Percentiles rank a stretch among this genome's conserved stretches.
These are phyloP conservation scores for Cheilosia impressa DNA, from an alignment of 2,888 invertebrate species.

Conservation along the genomic window DNA sequence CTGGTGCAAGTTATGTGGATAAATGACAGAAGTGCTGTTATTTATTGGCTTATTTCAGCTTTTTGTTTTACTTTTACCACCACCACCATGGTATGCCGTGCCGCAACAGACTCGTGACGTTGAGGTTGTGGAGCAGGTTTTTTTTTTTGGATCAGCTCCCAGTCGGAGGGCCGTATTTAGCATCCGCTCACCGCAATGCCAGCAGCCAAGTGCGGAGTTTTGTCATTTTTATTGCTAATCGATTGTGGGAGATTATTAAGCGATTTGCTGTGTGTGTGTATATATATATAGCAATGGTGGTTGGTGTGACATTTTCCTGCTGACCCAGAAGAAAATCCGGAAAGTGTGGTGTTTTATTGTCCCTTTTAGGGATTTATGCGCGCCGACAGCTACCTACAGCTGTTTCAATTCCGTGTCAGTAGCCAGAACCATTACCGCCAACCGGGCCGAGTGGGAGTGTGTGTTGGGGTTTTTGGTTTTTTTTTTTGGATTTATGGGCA, in stretches of 20 bases:
- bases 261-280: slow-evolving; percentile 50
- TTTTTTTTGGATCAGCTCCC: slow-evolving; percentile 68
- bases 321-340: slow-evolving; percentile 73
- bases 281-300: background rate
- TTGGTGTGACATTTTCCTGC: slow-evolving; percentile 73
- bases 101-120: background rate
- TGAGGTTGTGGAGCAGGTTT: slow-evolving; percentile 59
- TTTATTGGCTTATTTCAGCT: slow-evolving; percentile 78
- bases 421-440: slow-evolving; percentile 66
- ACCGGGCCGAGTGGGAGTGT: background rate
- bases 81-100: background rate
- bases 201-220: slow-evolving; percentile 73
- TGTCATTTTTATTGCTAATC: slow-evolving; percentile 76
- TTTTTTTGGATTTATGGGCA: slow-evolving; percentile 63
- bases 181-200: slow-evolving; percentile 74
- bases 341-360: slow-evolving; percentile 73
- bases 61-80: slow-evolving; percentile 58
- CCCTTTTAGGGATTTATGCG: slow-evolving; percentile 67
- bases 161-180: slow-evolving; percentile 64
- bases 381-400: slow-evolving; percentile 62
- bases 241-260: slow-evolving; percentile 76
- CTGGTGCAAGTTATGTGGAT: slow-evolving; percentile 83
- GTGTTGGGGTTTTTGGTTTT: slow-evolving; percentile 1
- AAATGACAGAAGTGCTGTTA: slow-evolving; percentile 83
- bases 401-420: slow-evolving; percentile 66